A percentile compares a stretch with the other conserved stretches of the same genome.
phyloP scores from a whole-genome alignment of 2,797 vertebrate species.

The Microctenopoma lineatum region DNA sequence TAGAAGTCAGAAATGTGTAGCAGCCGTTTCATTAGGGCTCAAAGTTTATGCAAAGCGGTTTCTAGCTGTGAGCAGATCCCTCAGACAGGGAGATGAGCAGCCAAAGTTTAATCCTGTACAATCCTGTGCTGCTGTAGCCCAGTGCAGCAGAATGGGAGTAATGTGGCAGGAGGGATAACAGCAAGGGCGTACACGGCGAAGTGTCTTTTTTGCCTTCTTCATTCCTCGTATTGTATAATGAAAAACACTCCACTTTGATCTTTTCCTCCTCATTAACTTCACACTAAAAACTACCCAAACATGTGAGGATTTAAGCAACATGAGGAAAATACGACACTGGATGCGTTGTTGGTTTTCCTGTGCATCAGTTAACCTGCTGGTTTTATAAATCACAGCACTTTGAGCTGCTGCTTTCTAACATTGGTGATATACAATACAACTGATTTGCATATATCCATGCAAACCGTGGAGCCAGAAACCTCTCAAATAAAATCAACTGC shows the following conservation, averaged over 20 bases:
- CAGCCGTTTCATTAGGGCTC: constrained; percentile 36
- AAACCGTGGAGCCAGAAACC: no score
- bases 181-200: constrained; percentile 16
- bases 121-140: constrained; percentile 30
- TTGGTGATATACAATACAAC: no score
- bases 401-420: no score
- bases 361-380: constrained; percentile 29
- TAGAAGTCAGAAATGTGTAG: constrained; percentile 12
- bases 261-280: background rate
- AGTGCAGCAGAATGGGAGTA: constrained; percentile 27
- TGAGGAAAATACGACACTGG: background rate
- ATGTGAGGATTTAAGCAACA: no score
- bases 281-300: no score
- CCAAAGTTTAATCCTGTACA: constrained; percentile 44
- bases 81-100: constrained; percentile 26
- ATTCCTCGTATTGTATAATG: background rate
- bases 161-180: constrained; percentile 40
- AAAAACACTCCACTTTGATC: no score
- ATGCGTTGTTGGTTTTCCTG: constrained; percentile 7
- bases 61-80: constrained; percentile 41
- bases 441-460: no score
- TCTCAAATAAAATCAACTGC: no score
- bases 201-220: background rate
- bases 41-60: constrained; percentile 63
- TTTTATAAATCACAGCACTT: constrained; percentile 36